Conservation (phyloP, 1,140 invertebrate species). For the Anthonomus grandis region DNA sequence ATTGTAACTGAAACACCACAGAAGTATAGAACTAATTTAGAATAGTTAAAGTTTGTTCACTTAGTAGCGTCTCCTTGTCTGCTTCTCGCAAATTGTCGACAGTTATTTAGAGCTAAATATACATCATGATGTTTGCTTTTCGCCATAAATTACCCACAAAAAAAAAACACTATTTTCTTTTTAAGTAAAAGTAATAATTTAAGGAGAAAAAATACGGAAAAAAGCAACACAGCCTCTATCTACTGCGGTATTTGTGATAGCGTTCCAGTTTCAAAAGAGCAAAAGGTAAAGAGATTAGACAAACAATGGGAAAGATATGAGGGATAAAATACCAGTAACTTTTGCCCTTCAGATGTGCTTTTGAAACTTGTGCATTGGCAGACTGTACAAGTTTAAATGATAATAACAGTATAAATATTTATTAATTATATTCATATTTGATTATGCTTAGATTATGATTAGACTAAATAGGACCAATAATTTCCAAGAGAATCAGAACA, state of each 20-base stretch:
- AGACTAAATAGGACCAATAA: too few relatives aligned
- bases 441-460: too few relatives aligned
- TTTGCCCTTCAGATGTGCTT: constrained; percentile 13
- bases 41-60: constrained; percentile 19
- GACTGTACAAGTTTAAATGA: too few relatives aligned
- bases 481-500: too few relatives aligned
- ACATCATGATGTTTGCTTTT: too few relatives aligned
- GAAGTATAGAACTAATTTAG: constrained; percentile 9
- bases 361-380: too few relatives aligned
- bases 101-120: constrained; percentile 3
- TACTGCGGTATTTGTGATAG: constrained; percentile 13
- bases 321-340: constrained; percentile 17
- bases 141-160: too few relatives aligned
- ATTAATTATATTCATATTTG: too few relatives aligned
- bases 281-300: constrained; percentile 21
- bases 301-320: constrained; percentile 24
- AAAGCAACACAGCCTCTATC: constrained; percentile 4
- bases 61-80: constrained; percentile 15
- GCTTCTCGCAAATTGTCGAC: constrained; percentile 1
- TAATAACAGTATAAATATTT: too few relatives aligned
- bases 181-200: constrained; percentile 11
- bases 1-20: constrained; percentile 13
- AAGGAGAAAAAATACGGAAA: neutral
- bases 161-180: too few relatives aligned
- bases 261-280: constrained; percentile 17